Evolutionary conservation across 2,113 vertebrate species (phyloP).

Genomic region (Rhizomys pruinosus): DNA sequence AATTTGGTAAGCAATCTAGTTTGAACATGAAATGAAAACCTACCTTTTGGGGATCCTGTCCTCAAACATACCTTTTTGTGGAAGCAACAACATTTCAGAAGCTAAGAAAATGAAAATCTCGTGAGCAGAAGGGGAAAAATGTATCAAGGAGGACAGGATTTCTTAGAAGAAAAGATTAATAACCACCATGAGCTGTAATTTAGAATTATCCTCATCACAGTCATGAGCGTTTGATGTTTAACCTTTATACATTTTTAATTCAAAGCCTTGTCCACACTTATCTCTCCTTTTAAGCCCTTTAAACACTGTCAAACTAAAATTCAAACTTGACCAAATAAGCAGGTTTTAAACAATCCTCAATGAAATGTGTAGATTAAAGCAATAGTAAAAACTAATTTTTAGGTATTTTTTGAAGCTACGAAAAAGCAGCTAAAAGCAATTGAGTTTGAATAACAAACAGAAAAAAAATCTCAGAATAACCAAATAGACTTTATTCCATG

Average conservation of each 20-base stretch:
- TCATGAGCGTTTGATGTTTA: constrained; percentile 53
- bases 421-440: constrained; percentile 13
- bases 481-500: neutral
- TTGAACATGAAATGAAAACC: constrained; percentile 60
- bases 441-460: constrained; percentile 29
- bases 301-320: constrained; percentile 35
- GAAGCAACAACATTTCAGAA: constrained; percentile 33
- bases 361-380: constrained; percentile 49
- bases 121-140: constrained; percentile 33
- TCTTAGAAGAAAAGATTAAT: constrained; percentile 56
- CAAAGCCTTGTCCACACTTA: constrained; percentile 53
- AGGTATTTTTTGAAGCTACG: constrained; percentile 12
- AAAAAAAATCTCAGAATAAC: neutral
- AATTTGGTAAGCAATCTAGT: neutral
- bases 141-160: constrained; percentile 11
- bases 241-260: constrained; percentile 76
- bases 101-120: constrained; percentile 56
- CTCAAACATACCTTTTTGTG: constrained; percentile 69
- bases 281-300: constrained; percentile 43
- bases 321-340: constrained; percentile 24
- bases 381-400: neutral
- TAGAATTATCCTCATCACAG: constrained; percentile 31
- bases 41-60: constrained; percentile 68
- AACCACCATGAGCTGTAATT: neutral
- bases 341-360: neutral